Evolutionary conservation across 2,888 invertebrate genomes (phyloP).

Genomic region (Folsomia manolachei): DNA sequence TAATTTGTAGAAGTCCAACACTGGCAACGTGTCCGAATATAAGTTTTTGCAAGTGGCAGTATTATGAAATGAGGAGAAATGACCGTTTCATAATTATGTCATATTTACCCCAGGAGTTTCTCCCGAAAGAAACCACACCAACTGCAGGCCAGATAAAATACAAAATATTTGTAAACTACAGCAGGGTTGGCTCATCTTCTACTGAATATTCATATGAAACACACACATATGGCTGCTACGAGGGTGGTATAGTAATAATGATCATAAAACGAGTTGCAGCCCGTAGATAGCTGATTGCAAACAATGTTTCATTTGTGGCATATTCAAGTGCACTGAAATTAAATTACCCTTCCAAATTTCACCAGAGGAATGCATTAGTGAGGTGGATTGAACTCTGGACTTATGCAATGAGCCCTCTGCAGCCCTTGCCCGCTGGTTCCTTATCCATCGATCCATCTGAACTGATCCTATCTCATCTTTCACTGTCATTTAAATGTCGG

Average conservation of each 20-base stretch:
- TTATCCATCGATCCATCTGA: conserved; percentile 8
- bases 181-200: not conserved
- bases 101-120: not conserved
- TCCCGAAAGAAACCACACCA: no score
- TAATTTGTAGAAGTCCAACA: not conserved
- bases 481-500: conserved; percentile 15
- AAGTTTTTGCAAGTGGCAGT: not conserved
- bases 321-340: not conserved
- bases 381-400: no score
- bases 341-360: conserved; percentile 1
- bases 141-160: no score
- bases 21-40: no score
- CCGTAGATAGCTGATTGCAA: not conserved
- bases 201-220: conserved; percentile 17
- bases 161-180: no score
- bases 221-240: not conserved
- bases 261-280: not conserved
- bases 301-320: conserved; percentile 18
- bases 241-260: conserved; percentile 4
- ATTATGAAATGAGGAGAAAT: not conserved
- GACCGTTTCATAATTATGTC: not conserved
- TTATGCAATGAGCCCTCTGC: not conserved
- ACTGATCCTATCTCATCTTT: conserved; percentile 10
- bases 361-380: no score
- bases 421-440: not conserved